A percentile compares a stretch with the other conserved stretches of the same genome.
Evolutionary conservation across 53 echinoderm and acorn worm genomes (phyloP).

Genomic region (Echinarachnius parma): DNA sequence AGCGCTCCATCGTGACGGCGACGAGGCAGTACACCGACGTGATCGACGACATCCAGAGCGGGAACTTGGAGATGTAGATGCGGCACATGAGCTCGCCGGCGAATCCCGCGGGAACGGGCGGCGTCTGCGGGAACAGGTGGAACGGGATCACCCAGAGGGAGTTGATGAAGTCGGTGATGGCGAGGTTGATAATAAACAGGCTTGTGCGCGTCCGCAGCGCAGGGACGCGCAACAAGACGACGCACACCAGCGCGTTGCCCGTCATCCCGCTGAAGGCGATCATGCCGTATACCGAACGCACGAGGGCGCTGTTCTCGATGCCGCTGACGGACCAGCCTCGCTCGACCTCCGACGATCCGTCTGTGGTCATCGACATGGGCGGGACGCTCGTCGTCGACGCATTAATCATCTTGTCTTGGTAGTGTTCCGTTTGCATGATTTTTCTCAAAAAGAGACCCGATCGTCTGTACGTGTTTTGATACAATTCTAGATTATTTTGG

Average conservation of each 20-base stretch:
- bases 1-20: conserved; percentile 77
- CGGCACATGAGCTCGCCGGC: conserved; percentile 73
- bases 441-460: too few relatives aligned
- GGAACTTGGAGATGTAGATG: conserved; percentile 74
- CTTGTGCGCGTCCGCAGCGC: conserved; percentile 69
- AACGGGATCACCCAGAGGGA: conserved; percentile 78
- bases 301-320: conserved; percentile 63
- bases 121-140: conserved; percentile 54
- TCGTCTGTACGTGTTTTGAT: too few relatives aligned
- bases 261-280: conserved; percentile 73
- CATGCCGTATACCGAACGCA: conserved; percentile 64
- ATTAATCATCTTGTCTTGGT: too few relatives aligned
- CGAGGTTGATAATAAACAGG: conserved; percentile 78
- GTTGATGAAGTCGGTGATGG: conserved; percentile 62
- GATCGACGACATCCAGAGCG: conserved; percentile 74
- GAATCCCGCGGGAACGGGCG: conserved; percentile 48
- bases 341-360: too few relatives aligned
- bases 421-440: too few relatives aligned
- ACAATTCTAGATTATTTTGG: too few relatives aligned
- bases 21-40: conserved; percentile 78
- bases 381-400: too few relatives aligned
- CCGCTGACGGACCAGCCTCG: conserved; percentile 77
- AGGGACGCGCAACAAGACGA: conserved; percentile 69
- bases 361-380: too few relatives aligned
- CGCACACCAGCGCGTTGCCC: conserved; percentile 84